phyloP scores from a whole-genome alignment of 2,797 vertebrate genomes.

The Lates japonicus region DNA sequence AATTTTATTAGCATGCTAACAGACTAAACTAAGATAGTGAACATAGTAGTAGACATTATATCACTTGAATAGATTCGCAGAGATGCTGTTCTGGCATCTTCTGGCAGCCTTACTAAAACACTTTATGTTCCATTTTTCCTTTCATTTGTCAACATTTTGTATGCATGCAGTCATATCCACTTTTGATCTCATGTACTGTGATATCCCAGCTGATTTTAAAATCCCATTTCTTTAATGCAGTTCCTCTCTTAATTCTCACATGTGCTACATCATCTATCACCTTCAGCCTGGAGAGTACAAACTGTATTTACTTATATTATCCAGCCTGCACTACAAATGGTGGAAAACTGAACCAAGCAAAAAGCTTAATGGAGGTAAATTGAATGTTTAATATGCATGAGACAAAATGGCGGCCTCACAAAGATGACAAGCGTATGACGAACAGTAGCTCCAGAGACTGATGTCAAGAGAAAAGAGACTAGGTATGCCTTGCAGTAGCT shows the following conservation, averaged over 20 bases:
- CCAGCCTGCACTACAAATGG: constrained; percentile 19
- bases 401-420: constrained; percentile 26
- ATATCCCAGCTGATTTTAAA: constrained; percentile 18
- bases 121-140: constrained; percentile 12
- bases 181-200: not conserved
- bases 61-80: not conserved
- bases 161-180: constrained; percentile 5
- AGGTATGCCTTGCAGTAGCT: constrained; percentile 1
- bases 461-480: constrained; percentile 13
- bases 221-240: constrained; percentile 8
- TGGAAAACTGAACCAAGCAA: constrained; percentile 32
- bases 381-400: constrained; percentile 45
- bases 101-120: not conserved
- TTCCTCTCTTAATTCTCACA: not conserved
- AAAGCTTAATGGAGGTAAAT: constrained; percentile 30
- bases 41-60: not conserved
- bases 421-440: constrained; percentile 20
- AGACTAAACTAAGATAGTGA: too few relatives aligned
- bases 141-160: constrained; percentile 3
- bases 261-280: not conserved
- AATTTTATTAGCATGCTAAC: too few relatives aligned
- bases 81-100: not conserved
- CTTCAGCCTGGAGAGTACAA: constrained; percentile 15
- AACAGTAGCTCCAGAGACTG: constrained; percentile 21
- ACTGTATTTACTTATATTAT: constrained; percentile 22